These are phyloP conservation scores for Graptemys geographica DNA, from an alignment of 2,797 vertebrate species.

Conservation along the genomic window DNA sequence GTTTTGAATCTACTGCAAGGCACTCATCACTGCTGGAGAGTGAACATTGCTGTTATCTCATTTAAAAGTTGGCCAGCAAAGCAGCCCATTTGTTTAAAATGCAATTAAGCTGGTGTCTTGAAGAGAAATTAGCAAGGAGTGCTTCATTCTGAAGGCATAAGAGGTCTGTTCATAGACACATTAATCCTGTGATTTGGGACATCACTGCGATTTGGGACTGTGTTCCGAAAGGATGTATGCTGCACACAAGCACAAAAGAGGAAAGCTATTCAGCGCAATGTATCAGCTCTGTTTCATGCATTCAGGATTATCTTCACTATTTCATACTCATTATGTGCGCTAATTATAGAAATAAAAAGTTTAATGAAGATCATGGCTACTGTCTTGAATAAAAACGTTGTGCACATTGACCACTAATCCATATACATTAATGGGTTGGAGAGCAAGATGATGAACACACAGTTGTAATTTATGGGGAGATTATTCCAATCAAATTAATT, in stretches of 20 bases:
- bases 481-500: background rate
- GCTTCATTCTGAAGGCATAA: slow-evolving; percentile 91
- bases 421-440: background rate
- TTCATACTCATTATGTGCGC: background rate
- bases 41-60: slow-evolving; percentile 91
- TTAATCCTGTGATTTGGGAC: slow-evolving; percentile 91
- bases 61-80: slow-evolving; percentile 93
- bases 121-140: slow-evolving; percentile 93
- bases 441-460: background rate
- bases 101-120: slow-evolving; percentile 93
- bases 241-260: slow-evolving; percentile 55
- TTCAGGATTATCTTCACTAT: background rate
- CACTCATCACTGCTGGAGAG: slow-evolving; percentile 93
- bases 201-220: slow-evolving; percentile 76
- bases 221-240: slow-evolving; percentile 63
- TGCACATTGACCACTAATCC: slow-evolving; percentile 19
- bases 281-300: slow-evolving; percentile 47
- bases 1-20: slow-evolving; percentile 90
- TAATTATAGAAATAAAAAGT: slow-evolving; percentile 12
- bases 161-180: slow-evolving; percentile 88
- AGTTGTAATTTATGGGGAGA: background rate
- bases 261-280: slow-evolving; percentile 16
- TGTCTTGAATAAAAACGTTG: slow-evolving; percentile 46
- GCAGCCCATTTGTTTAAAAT: slow-evolving; percentile 95
- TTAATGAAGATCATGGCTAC: background rate